Base-by-base conservation (phyloP, 2,888 invertebrate species). In the Mythimna ferrago region DNA sequence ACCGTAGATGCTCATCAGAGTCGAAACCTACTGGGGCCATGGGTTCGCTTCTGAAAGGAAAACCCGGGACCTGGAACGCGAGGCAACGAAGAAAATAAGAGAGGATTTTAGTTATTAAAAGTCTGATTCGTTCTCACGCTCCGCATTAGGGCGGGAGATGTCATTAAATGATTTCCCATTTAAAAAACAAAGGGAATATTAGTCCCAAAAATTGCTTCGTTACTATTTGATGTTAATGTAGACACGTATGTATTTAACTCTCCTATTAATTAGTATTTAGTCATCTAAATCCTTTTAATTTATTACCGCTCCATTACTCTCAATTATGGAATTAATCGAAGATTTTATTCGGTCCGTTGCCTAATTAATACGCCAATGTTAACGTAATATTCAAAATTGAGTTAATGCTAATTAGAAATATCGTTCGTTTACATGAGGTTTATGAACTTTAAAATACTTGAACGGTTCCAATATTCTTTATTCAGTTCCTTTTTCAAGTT, bases 241-340 rank as follows among this genome's bases (percentile, higher is more conserved):
- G 14, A 21, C 5, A 19, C 51, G 11, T 44, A 51, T 53, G 32
- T 64, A n/a, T 41, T 0, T 7, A 51, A 44, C 32, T 32, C 32
- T 1, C 38, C 6, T 21, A 7, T 9, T 38, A 38, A 32, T 32
- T 57, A 32, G n/a, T 73, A 26, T 63, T 48, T 21, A 51, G 7
- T 73, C 51, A 21, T 54, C 38, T 67, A 51, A 44, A 53, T 11
- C 48, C 35, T 76, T 76, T 76, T 62, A 57, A 62, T 53, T 68
- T 62, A 63, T 57, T 35, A 58, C 38, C 2, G 4, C 53, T 57
- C 44, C 19, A 69, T 76, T 58, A 69, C 9, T 69, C n/a, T 44
- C 57, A 69, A 63, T 63, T 57, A 69, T 19, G 10, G 0, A 53
- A 57, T 32, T 0, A 54, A 63, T 53, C 6, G 11, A 53, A 14